A percentile compares a stretch with the other conserved stretches of the same genome.
phyloP scores from a whole-genome alignment of 2,888 invertebrate species.

The Coleophora flavipennella region DNA sequence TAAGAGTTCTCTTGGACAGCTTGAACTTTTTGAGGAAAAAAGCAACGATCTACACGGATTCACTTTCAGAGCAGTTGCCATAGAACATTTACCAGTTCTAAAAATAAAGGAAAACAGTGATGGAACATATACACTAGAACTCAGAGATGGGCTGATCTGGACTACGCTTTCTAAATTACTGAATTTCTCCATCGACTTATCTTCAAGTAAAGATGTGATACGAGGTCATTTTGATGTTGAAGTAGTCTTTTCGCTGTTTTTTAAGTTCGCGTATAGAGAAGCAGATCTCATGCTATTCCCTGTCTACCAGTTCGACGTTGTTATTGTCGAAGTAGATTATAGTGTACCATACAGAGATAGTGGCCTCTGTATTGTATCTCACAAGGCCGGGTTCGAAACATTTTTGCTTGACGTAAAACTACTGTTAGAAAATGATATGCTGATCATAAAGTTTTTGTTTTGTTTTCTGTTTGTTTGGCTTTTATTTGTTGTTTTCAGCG shows the following conservation, averaged over 20 bases:
- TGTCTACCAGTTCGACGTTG: slow-evolving; percentile 49
- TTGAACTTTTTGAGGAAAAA: slow-evolving; percentile 40
- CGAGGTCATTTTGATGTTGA: slow-evolving; percentile 42
- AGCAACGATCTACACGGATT: slow-evolving; percentile 42
- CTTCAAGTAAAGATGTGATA: slow-evolving; percentile 24
- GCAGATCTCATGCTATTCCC: slow-evolving; percentile 48
- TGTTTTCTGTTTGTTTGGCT: slow-evolving; percentile 48
- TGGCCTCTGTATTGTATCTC: slow-evolving; percentile 50
- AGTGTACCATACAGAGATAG: slow-evolving; percentile 46
- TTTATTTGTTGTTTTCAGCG: slow-evolving; percentile 38
- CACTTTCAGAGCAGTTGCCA: slow-evolving; percentile 28
- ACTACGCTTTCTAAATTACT: slow-evolving; percentile 37
- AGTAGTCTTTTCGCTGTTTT: slow-evolving; percentile 36
- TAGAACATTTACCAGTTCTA: slow-evolving; percentile 39
- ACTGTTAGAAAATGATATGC: slow-evolving; percentile 24
- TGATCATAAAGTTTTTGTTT: slow-evolving; percentile 26
- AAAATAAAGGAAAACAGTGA: slow-evolving; percentile 26
- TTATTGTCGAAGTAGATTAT: slow-evolving; percentile 44
- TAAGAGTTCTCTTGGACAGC: slow-evolving; percentile 10
- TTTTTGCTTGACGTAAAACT: slow-evolving; percentile 38
- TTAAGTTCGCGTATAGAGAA: slow-evolving; percentile 40
- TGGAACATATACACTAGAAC: slow-evolving; percentile 29
- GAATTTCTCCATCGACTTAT: slow-evolving; percentile 49
- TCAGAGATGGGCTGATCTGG: slow-evolving; percentile 54
- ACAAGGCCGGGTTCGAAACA: slow-evolving; percentile 48